Evolutionary conservation across 2,113 vertebrate genomes (phyloP).

Genomic region (Mormoops blainvillei): DNA sequence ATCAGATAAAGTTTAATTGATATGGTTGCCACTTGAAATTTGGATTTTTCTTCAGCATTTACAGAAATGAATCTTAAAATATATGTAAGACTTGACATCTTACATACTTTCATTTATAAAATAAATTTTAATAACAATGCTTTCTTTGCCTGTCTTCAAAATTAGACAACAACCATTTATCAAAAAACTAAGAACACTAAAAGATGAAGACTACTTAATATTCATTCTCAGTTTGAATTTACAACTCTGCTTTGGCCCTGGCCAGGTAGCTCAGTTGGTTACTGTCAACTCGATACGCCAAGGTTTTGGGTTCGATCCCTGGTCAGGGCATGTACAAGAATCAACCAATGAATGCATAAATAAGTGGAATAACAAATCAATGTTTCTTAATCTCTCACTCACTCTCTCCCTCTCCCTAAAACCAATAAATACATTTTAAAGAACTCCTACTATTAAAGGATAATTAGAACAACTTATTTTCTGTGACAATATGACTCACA

Average conservation of each 20-base stretch:
- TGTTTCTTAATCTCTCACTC: too few relatives aligned
- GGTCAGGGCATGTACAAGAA: too few relatives aligned
- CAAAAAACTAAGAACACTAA: background rate
- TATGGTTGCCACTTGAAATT: background rate
- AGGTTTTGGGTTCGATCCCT: too few relatives aligned
- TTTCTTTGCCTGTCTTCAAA: conserved; percentile 20
- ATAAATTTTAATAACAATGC: conserved; percentile 10
- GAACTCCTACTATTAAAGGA: background rate
- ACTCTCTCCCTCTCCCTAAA: too few relatives aligned
- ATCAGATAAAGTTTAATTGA: background rate
- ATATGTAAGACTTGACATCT: background rate
- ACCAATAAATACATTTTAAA: too few relatives aligned
- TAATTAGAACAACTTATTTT: background rate
- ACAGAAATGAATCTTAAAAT: background rate
- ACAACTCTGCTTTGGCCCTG: background rate
- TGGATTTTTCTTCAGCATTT: background rate
- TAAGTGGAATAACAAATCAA: too few relatives aligned
- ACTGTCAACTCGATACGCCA: too few relatives aligned
- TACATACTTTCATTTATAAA: background rate
- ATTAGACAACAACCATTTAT: background rate
- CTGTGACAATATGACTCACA: background rate
- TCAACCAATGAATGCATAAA: too few relatives aligned
- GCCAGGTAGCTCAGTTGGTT: too few relatives aligned
- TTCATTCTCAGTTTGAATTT: conserved; percentile 7
- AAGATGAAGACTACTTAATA: background rate